A percentile compares a stretch with the other conserved stretches of the same genome.
Evolutionary conservation across 2,113 vertebrate genomes (phyloP).

Genomic region (human): GRCh38 chr5:170344501-170345000

Average conservation of each 20-base stretch:
- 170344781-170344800: background rate
- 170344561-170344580: no score
- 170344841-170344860: background rate
- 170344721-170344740: no score
- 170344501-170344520: no score
- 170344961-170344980: no score
- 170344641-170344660: background rate
- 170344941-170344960: background rate
- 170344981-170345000: no score
- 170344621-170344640: background rate
- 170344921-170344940: background rate
- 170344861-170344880: background rate
- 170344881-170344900: no score
- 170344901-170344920: background rate
- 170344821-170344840: background rate
- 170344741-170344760: background rate
- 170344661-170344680: background rate
- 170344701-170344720: no score
- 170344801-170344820: background rate
- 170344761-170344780: accelerated
- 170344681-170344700: no score
- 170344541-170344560: no score
- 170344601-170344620: background rate
- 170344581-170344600: background rate
- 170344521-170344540: no score